Evolutionary conservation across 2,797 vertebrate genomes (phyloP), one percentile per base, ranked within the genome.

Genomic region (Staurois parvus): DNA sequence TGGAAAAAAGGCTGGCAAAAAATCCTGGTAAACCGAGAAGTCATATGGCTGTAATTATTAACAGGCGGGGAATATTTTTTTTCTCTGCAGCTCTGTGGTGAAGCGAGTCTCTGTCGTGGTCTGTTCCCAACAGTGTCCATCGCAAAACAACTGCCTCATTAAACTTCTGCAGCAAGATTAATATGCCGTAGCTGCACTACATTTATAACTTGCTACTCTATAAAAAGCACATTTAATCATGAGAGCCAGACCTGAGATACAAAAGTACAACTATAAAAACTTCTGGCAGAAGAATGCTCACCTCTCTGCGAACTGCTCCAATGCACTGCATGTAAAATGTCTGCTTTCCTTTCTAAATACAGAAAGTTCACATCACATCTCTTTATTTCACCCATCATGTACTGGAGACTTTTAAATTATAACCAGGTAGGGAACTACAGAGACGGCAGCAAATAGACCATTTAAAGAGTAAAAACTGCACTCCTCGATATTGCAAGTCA

Each of bases 11-110:
- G 91, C 90, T 93, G 92, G 94, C 92, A 91, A 91, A 93, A 92
- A 91, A 94, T 94, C 30, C 40, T 66, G 92, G 91, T 94, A 95
- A 94, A 93, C 92, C 91, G 89, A 93, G 87, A 88, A 93, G 95
- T 96, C 97, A 97, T 96, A 96, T 96, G 97, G 96, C 94, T 97
- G 93, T 97, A 97, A 98, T 98, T 97, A 97, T 95, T 96, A 95
- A 95, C 96, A 96, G 95, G 95, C 93, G 92, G 94, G 91, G 93
- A 67, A 70, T 45, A 93, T 92, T 93, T 93, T 92, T 85, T 85
- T 81, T 94, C 52, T 59, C 93, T 94, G 91, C 95, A 96, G 95
- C 94, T 92, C 95, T 92, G 95, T 94, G 94, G 95, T 96, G 94
- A 96, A 97, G 96, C 95, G 94, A 96, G 96, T 96, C 94, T 96